phyloP scores from a whole-genome alignment of 2,797 vertebrate species.

The Myotis myotis region DNA sequence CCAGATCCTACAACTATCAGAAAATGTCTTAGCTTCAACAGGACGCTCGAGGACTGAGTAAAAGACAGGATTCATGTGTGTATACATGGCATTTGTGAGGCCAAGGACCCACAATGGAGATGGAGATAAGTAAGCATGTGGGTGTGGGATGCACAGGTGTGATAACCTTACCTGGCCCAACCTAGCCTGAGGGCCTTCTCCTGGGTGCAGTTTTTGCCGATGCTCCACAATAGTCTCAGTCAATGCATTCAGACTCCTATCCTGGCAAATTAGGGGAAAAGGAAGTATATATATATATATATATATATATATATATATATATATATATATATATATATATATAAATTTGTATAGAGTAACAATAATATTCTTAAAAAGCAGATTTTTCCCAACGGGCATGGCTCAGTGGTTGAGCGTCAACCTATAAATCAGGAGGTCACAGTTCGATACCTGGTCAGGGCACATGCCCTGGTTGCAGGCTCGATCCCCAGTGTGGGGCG shows the following conservation, averaged over 20 bases:
- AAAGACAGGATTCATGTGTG: background rate
- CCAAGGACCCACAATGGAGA: background rate
- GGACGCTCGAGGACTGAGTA: background rate
- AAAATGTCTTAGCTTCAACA: background rate
- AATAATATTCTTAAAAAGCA: background rate
- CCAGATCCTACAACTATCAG: background rate
- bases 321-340: background rate
- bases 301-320: background rate
- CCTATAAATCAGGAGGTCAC: too few relatives aligned
- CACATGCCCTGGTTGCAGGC: too few relatives aligned
- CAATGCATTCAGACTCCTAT: background rate
- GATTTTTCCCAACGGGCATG: background rate
- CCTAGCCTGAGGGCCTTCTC: background rate
- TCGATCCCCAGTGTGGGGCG: too few relatives aligned
- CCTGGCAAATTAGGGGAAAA: background rate
- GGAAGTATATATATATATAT: background rate
- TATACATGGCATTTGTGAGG: background rate
- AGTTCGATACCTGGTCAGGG: too few relatives aligned
- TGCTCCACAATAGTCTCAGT: background rate
- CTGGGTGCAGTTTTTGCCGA: background rate
- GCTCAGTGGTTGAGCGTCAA: too few relatives aligned
- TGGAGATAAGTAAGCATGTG: background rate
- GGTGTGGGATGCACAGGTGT: accelerated
- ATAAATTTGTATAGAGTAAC: background rate
- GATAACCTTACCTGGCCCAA: background rate